Percentiles rank a stretch among this genome's conserved stretches.
These are phyloP conservation scores for Pterostichus niger DNA, from an alignment of 2,888 invertebrate species.

Conservation along the genomic window DNA sequence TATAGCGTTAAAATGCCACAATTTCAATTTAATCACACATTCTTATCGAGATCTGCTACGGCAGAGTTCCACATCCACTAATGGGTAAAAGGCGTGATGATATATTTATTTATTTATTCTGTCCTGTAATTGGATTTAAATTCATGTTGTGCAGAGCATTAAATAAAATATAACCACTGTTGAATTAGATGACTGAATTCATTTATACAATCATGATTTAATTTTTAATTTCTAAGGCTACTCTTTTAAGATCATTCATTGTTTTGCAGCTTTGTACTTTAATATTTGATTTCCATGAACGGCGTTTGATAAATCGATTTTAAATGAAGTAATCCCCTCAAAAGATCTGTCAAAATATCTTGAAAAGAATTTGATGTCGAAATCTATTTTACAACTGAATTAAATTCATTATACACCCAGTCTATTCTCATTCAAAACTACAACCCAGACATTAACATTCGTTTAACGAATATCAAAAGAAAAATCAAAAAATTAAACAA, in stretches of 20 bases:
- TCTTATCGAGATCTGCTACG: too few relatives aligned
- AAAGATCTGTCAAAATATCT: conserved; percentile 3
- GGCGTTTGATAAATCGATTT: conserved; percentile 38
- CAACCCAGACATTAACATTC: conserved; percentile 34
- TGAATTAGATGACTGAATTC: too few relatives aligned
- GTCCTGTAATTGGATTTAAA: too few relatives aligned
- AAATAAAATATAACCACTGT: too few relatives aligned
- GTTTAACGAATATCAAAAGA: conserved; percentile 49
- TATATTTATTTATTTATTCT: too few relatives aligned
- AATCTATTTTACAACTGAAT: conserved; percentile 46
- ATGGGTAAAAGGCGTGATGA: too few relatives aligned
- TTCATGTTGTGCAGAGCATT: too few relatives aligned
- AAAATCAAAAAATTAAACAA: conserved; percentile 61
- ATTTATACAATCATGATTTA: too few relatives aligned
- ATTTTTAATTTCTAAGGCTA: too few relatives aligned
- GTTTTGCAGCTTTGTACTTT: not conserved
- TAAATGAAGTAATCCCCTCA: conserved; percentile 27
- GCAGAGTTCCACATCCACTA: too few relatives aligned
- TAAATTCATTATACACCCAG: conserved; percentile 25
- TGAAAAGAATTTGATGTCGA: conserved; percentile 19
- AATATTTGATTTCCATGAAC: not conserved
- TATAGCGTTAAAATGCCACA: too few relatives aligned
- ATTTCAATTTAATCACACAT: too few relatives aligned
- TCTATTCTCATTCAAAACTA: conserved; percentile 22
- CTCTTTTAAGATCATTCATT: not conserved